A percentile compares a stretch with the other conserved stretches of the same genome.
Conservation (phyloP, 2,113 vertebrate species). For the Passer domesticus region DNA sequence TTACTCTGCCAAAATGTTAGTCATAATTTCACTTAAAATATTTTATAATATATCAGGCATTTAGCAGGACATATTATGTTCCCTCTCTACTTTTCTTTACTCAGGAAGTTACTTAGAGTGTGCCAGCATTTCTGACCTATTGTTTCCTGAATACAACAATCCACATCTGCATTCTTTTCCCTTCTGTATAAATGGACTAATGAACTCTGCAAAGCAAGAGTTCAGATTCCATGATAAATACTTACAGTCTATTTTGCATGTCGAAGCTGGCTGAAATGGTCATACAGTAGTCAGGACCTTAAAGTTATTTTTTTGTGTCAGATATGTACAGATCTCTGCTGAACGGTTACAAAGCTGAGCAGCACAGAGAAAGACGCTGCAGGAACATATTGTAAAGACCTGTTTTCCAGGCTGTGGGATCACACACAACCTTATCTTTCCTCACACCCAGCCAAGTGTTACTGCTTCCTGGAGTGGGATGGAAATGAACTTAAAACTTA, state of each 20-base stretch:
- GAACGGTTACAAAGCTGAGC: neutral
- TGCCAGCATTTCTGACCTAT: neutral
- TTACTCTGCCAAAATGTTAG: neutral
- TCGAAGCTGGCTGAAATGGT: neutral
- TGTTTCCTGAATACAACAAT: neutral
- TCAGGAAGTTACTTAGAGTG: neutral
- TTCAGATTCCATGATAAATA: neutral
- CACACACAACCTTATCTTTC: neutral
- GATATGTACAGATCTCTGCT: neutral
- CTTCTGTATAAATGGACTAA: neutral
- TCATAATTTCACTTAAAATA: neutral
- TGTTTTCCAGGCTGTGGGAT: neutral
- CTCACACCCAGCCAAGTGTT: neutral
- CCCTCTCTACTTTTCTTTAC: neutral
- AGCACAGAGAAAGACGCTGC: neutral
- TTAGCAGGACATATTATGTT: neutral
- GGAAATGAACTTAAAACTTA: neutral
- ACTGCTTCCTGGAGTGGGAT: neutral
- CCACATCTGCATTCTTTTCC: rapidly evolving
- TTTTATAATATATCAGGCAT: neutral
- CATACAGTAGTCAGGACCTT: neutral
- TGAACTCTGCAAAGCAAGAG: neutral
- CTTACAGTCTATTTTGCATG: neutral
- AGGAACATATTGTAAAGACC: neutral
- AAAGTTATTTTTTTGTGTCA: neutral